Base-by-base conservation (phyloP, 2,888 invertebrate genomes). In the Meliscaeva auricollis region DNA sequence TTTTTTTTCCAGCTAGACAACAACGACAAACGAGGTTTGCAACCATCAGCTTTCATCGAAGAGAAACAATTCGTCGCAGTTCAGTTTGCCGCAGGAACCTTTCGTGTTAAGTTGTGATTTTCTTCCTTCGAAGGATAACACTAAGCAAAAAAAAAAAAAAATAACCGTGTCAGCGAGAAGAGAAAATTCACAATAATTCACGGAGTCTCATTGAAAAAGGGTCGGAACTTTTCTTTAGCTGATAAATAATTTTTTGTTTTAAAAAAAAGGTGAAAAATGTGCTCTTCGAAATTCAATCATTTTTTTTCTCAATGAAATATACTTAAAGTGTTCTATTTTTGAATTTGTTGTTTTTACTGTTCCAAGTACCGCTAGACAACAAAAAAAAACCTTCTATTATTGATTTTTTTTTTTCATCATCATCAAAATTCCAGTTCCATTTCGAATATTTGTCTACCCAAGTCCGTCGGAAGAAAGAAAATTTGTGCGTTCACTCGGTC, bases 31-130 rank as follows among this genome's bases (percentile, higher is more conserved):
- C 64, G 64, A 64, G 64, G 64, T 50, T 66, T 15, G 15, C 60
- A 20, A 22, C 5, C 48, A 32, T n/a, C 66, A 66, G 50, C 72
- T 77, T 77, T 73, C 73, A 44, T 77, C 73, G 81, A 85, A 85
- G 81, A 81, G 85, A 76, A 73, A 41, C 73, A 48, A 35, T 72
- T 52, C 62, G 50, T 62, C 81, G 76, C 68, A 85, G 73, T 81
- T 85, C 69, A 85, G 85, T 85, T 73, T 85, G 77, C 52, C 69
- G 76, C 73, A 76, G 64, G 69, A 77, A 73, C 62, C 52, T 62
- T 69, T 64, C 76, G 76, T 77, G 68, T 69, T 64, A 68, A 81
- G 85, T 81, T 76, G 81, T 81, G 60, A 54, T 62, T 66, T 58
- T n/a, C 54, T 44, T 56, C 70, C 54, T 60, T 64, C 22, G 41